Evolutionary conservation across 2,113 vertebrate genomes (phyloP).

Genomic region (Oryzias melastigma): DNA sequence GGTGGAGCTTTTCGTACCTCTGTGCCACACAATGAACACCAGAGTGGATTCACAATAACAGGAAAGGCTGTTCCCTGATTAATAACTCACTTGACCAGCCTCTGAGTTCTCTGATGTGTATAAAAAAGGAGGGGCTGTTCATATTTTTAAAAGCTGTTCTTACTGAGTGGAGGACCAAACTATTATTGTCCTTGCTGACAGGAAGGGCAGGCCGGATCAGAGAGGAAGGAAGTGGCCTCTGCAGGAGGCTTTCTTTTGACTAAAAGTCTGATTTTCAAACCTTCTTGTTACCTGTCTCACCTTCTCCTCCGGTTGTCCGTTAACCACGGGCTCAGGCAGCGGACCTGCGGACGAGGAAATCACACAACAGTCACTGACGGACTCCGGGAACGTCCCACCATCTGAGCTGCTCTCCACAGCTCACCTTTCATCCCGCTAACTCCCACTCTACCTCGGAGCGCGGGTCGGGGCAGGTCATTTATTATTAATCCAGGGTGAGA

Average conservation of each 20-base stretch:
- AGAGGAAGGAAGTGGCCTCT: slow-evolving; percentile 24
- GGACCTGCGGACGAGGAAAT: slow-evolving; percentile 76
- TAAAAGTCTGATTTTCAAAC: slow-evolving; percentile 3
- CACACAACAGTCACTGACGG: slow-evolving; percentile 30
- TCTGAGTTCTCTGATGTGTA: slow-evolving; percentile 9
- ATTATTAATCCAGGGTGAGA: slow-evolving; percentile 2
- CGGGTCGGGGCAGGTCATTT: slow-evolving; percentile 54
- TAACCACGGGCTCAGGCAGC: slow-evolving; percentile 86
- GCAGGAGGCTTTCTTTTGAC: slow-evolving; percentile 15
- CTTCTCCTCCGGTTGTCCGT: slow-evolving; percentile 86
- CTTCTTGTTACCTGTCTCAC: slow-evolving; percentile 71
- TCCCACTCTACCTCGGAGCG: slow-evolving; percentile 54
- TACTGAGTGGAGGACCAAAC: slow-evolving; percentile 10
- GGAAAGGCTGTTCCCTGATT: slow-evolving; percentile 45
- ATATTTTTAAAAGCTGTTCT: not conserved
- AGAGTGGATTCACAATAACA: slow-evolving; percentile 51
- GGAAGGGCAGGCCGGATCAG: slow-evolving; percentile 3
- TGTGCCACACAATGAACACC: slow-evolving; percentile 25
- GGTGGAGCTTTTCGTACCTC: slow-evolving; percentile 22
- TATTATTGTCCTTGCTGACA: slow-evolving; percentile 12
- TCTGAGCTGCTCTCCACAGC: not conserved
- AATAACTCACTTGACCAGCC: slow-evolving; percentile 31
- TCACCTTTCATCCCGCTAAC: slow-evolving; percentile 44
- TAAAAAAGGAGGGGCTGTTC: slow-evolving; percentile 14
- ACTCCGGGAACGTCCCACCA: not conserved